These are phyloP conservation scores for Scyliorhinus canicula DNA, from an alignment of 2,797 vertebrate genomes.

Conservation along the genomic window DNA sequence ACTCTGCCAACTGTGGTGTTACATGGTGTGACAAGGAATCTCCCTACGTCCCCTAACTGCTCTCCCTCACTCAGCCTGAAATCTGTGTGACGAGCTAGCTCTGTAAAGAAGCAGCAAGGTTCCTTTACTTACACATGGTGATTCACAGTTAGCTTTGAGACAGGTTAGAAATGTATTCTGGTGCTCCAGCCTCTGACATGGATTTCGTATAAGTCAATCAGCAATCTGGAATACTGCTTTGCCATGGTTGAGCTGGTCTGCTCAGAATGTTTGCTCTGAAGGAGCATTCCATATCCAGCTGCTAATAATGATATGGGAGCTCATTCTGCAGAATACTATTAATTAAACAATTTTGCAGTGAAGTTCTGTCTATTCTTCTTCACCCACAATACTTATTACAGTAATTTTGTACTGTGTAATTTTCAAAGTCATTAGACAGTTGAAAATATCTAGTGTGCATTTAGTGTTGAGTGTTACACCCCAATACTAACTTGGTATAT, in stretches of 20 bases:
- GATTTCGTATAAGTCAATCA: background rate
- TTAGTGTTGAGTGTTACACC: background rate
- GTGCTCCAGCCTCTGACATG: background rate
- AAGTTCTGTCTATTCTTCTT: conserved; percentile 29
- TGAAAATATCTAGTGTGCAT: background rate
- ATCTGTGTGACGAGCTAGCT: background rate
- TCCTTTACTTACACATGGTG: background rate
- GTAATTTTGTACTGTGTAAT: conserved; percentile 36
- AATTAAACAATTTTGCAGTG: conserved; percentile 38
- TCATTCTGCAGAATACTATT: conserved; percentile 21
- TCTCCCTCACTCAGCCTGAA: background rate
- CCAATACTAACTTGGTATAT: background rate
- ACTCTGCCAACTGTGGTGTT: background rate
- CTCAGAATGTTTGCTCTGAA: background rate
- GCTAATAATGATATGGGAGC: conserved; percentile 34
- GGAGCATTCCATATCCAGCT: conserved; percentile 26
- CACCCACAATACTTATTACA: conserved; percentile 29
- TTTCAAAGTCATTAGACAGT: conserved; percentile 31
- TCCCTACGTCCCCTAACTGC: background rate
- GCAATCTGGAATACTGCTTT: background rate
- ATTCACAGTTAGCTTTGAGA: background rate
- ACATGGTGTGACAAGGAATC: background rate
- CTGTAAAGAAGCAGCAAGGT: background rate
- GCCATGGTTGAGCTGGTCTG: background rate
- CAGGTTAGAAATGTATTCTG: background rate